Conservation (phyloP, 2,113 vertebrate species). For the Callopanchax toddi region DNA sequence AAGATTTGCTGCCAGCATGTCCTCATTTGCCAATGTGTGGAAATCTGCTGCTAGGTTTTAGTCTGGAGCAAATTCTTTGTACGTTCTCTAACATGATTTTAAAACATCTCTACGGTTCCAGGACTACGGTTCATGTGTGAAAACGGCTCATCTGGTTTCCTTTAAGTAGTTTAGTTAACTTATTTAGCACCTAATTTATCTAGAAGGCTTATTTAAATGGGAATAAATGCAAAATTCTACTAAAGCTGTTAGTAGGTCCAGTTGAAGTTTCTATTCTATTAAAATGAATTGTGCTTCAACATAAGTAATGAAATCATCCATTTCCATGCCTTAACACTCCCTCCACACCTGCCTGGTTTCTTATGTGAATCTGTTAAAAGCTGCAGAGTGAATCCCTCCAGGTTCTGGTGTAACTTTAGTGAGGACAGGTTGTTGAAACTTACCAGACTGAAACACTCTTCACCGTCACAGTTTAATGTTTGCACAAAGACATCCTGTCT, state of each 20-base stretch:
- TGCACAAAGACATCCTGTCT: constrained; percentile 45
- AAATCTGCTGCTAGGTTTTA: too few species aligned
- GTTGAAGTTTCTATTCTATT: too few species aligned
- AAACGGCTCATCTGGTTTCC: too few species aligned
- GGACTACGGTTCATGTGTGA: too few species aligned
- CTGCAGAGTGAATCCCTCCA: too few species aligned
- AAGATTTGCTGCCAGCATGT: too few species aligned
- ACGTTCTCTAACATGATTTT: too few species aligned
- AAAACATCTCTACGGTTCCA: too few species aligned
- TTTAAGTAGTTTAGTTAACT: not conserved
- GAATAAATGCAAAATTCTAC: not conserved
- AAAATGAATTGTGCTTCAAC: not conserved
- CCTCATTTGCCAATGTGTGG: not conserved
- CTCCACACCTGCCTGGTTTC: constrained; percentile 15
- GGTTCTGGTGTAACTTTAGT: not conserved
- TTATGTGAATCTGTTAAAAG: constrained; percentile 36
- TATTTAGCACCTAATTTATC: not conserved
- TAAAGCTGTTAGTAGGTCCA: too few species aligned
- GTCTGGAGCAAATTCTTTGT: too few species aligned
- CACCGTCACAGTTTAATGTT: constrained; percentile 36
- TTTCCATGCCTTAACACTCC: constrained; percentile 26
- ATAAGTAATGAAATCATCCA: constrained; percentile 4
- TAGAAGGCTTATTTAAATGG: not conserved
- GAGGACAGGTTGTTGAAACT: constrained; percentile 11
- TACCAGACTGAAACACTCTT: constrained; percentile 21